Conservation (phyloP, 2,113 vertebrate species). For the Gambusia affinis region DNA sequence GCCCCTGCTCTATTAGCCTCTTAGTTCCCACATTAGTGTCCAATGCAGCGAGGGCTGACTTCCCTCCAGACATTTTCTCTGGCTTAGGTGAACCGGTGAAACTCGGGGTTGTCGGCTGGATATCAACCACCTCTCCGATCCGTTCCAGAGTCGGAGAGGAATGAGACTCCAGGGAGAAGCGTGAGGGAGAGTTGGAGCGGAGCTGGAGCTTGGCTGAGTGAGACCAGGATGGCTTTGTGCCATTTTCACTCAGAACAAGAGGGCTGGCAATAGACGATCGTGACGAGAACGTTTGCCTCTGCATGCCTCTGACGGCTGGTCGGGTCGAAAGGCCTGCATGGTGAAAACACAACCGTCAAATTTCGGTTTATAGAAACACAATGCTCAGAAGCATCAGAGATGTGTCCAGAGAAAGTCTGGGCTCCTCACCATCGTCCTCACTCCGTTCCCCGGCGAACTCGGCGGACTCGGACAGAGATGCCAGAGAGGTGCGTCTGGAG, state of each 20-base stretch:
- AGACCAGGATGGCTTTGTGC: slow-evolving; percentile 89
- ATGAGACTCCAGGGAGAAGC: slow-evolving; percentile 93
- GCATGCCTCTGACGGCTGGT: slow-evolving; percentile 91
- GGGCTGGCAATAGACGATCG: slow-evolving; percentile 95
- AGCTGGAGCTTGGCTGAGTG: slow-evolving; percentile 93
- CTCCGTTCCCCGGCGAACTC: slow-evolving; percentile 94
- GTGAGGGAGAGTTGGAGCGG: slow-evolving; percentile 92
- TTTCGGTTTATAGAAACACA: neutral
- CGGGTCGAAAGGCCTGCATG: slow-evolving; percentile 90
- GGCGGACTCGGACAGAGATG: slow-evolving; percentile 93
- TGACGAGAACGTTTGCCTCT: slow-evolving; percentile 92
- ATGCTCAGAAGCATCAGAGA: neutral
- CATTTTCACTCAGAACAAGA: slow-evolving; percentile 88
- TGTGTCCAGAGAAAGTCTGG: neutral
- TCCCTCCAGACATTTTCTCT: slow-evolving; percentile 79
- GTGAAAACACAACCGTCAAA: slow-evolving; percentile 7
- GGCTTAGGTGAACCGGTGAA: slow-evolving; percentile 82
- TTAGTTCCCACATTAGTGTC: slow-evolving; percentile 82
- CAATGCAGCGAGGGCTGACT: slow-evolving; percentile 85
- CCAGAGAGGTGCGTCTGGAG: slow-evolving; percentile 92
- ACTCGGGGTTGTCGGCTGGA: slow-evolving; percentile 86
- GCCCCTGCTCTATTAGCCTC: slow-evolving; percentile 78
- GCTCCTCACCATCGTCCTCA: slow-evolving; percentile 90
- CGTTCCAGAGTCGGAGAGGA: slow-evolving; percentile 90
- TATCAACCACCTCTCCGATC: slow-evolving; percentile 90